These are phyloP conservation scores for Tiliacea citrago DNA, from an alignment of 2,888 invertebrate genomes.

Conservation along the genomic window DNA sequence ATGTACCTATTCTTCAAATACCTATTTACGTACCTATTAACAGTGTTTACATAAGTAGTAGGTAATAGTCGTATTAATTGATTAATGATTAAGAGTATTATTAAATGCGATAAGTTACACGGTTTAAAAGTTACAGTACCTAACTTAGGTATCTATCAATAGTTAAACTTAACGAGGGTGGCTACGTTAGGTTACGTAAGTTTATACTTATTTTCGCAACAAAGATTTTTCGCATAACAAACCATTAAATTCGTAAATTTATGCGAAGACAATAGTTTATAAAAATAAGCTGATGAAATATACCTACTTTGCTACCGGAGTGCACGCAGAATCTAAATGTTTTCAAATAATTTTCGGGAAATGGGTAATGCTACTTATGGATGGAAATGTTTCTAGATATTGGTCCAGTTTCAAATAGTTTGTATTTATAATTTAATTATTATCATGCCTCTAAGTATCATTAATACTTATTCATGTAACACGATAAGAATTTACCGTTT, in stretches of 20 bases:
- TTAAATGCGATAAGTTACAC: neutral
- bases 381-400: neutral
- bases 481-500: slow-evolving; percentile 3
- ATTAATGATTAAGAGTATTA: neutral
- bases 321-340: neutral
- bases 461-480: neutral
- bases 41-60: neutral
- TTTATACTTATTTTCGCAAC: slow-evolving; percentile 13
- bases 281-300: neutral
- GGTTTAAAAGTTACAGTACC: slow-evolving; percentile 1
- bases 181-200: slow-evolving; percentile 35
- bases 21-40: slow-evolving; percentile 29
- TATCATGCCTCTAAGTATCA: neutral
- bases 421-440: neutral
- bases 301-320: neutral
- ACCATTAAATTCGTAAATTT: neutral
- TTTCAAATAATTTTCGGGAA: neutral
- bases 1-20: slow-evolving; percentile 23
- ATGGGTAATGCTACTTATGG: neutral
- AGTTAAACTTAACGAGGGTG: slow-evolving; percentile 2
- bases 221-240: slow-evolving; percentile 5
- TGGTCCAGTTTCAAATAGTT: neutral
- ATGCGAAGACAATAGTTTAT: neutral
- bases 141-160: neutral
- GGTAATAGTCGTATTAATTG: neutral